Evolutionary conservation across 2,888 invertebrate species (phyloP), one percentile per base, ranked within the genome.

Genomic region (Campopleginae sp.): DNA sequence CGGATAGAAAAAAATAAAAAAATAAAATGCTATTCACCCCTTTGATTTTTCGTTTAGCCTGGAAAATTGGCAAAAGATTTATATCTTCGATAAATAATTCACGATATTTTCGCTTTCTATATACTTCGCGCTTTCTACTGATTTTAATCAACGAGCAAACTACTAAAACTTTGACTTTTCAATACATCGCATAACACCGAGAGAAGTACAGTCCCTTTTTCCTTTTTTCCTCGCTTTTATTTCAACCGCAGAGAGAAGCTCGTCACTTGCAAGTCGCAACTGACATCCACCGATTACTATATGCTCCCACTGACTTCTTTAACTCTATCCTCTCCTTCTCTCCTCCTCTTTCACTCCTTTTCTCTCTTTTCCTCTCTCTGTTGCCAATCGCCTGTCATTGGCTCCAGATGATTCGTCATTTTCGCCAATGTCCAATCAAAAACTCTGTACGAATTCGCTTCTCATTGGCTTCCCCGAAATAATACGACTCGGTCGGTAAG

Each of bases 101-200:
- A 63, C 76, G 14, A 58, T 54, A 46, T 74, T 75, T 14, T 48
- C 58, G 27, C 31, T 61, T 61, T 38, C 48, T 33, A 12, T 75
- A 48, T 79, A 48, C 33, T 46, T 51, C 72, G 72, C 19, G 48
- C 38, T 33, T 85, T 70, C 46, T 71, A 77, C 42, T 51, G 51
- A 70, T 44, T 71, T 76, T 58, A 31, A n/a, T 70, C 46, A n/a
- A 80, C 74, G 33, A 68, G 65, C 42, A 80, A 86, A 81, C 61
- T 63, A 82, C n/a, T n/a, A 71, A 42, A 81, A 84, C 76, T 54
- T 54, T 84, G 71, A 85, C 78, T 72, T 82, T 72, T 86, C 86
- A 87, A 88, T 86, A 84, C 87, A 88, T 87, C 86, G 87, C 84
- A 85, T 86, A 85, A 87, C 83, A 83, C 82, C 75, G 85, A 71